Evolutionary conservation across 2,797 vertebrate genomes (phyloP).

Genomic region (Nannoperca obscura): DNA sequence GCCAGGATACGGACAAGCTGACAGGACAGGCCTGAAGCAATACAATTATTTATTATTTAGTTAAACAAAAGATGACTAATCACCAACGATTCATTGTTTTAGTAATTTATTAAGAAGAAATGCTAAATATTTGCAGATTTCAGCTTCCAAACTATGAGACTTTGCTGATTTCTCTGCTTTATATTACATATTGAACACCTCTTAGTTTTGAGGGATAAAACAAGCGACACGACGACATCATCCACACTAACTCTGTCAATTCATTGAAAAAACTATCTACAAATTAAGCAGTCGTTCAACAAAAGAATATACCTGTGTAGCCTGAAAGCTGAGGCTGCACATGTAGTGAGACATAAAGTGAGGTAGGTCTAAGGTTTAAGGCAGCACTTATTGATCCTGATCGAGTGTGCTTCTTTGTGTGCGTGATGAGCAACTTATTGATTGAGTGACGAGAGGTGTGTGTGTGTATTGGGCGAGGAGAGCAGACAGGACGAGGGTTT

Average conservation of each 20-base stretch:
- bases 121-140: not conserved
- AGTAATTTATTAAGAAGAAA: not conserved
- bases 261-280: not conserved
- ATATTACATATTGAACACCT: not conserved
- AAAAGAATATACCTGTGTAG: not conserved
- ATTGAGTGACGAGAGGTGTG: not conserved
- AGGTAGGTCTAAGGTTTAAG: not conserved
- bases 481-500: not conserved
- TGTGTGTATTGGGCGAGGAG: not conserved
- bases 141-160: not conserved
- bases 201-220: not conserved
- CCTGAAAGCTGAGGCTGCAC: not conserved
- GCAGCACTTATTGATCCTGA: constrained; percentile 16
- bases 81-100: not conserved
- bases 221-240: not conserved
- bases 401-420: not conserved
- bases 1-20: not conserved
- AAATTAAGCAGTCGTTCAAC: not conserved
- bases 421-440: constrained; percentile 16
- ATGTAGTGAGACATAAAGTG: no score
- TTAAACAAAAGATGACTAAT: not conserved
- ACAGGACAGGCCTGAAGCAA: not conserved
- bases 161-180: constrained; percentile 6
- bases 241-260: no score
- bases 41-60: not conserved